Conservation (phyloP, 2,113 vertebrate species). For the Symphodus melops region DNA sequence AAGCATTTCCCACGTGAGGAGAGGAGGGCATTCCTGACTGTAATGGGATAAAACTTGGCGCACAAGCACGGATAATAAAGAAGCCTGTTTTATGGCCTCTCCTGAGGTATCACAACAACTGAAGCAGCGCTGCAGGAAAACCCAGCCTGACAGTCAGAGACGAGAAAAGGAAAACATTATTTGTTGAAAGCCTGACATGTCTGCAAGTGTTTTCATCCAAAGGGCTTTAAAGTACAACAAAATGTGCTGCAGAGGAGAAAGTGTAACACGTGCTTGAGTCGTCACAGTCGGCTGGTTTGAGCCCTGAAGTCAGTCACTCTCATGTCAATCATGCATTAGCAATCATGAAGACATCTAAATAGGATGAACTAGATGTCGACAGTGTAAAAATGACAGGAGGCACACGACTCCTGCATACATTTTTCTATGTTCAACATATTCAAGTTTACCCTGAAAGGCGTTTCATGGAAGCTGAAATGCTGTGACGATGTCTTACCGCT, state of each 20-base stretch:
- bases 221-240: not conserved
- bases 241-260: not conserved
- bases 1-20: slow-evolving; percentile 62
- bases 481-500: no score
- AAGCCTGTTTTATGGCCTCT: slow-evolving; percentile 43
- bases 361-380: not conserved
- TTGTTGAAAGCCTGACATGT: slow-evolving; percentile 10
- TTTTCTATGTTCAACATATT: no score
- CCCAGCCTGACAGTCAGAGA: not conserved
- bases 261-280: slow-evolving; percentile 1
- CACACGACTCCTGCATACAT: no score
- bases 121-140: slow-evolving; percentile 30
- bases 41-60: slow-evolving; percentile 72
- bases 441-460: no score
- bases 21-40: slow-evolving; percentile 60
- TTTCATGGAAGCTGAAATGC: no score
- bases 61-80: slow-evolving; percentile 52
- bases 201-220: slow-evolving; percentile 17
- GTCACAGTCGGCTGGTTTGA: not conserved
- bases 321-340: not conserved
- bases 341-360: slow-evolving; percentile 10
- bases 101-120: slow-evolving; percentile 55
- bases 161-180: not conserved
- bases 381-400: no score
- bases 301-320: not conserved